A percentile compares a stretch with the other conserved stretches of the same genome.
Evolutionary conservation across 2,888 invertebrate genomes (phyloP).

Genomic region (Drosophila atroscutellata): DNA sequence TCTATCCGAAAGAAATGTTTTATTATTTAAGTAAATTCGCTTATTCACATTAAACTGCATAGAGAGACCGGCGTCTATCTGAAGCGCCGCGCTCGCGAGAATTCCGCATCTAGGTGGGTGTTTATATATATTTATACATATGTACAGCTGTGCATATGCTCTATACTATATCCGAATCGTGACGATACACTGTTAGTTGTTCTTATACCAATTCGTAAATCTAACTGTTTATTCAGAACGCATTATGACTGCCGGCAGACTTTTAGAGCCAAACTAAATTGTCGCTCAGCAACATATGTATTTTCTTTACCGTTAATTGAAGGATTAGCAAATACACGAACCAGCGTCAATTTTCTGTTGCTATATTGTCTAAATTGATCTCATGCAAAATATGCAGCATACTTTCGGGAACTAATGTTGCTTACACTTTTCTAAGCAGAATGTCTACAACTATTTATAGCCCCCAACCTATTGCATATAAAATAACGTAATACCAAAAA

Average conservation of each 20-base stretch:
- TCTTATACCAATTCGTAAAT: not conserved
- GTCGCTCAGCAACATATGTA: not conserved
- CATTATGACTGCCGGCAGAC: not conserved
- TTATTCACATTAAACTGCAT: conserved; percentile 50
- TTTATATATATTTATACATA: not conserved
- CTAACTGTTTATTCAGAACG: not conserved
- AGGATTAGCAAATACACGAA: not conserved
- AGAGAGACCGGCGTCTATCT: conserved; percentile 50
- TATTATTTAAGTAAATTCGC: conserved; percentile 70
- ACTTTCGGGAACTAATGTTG: not conserved
- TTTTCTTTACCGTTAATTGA: not conserved
- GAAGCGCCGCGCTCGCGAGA: conserved; percentile 22
- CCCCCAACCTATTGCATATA: not conserved
- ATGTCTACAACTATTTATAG: not conserved
- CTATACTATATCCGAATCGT: not conserved
- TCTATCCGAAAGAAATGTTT: conserved; percentile 56
- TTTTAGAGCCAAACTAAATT: too few species aligned
- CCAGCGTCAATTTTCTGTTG: not conserved
- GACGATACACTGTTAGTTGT: not conserved
- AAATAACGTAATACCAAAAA: not conserved
- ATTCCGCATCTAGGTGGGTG: not conserved
- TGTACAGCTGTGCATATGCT: not conserved
- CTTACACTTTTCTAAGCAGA: not conserved
- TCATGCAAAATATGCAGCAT: not conserved
- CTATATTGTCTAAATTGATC: not conserved